Percentiles rank a stretch among this genome's conserved stretches.
Conservation (phyloP, 2,888 invertebrate genomes). For the Sepiola atlantica region DNA sequence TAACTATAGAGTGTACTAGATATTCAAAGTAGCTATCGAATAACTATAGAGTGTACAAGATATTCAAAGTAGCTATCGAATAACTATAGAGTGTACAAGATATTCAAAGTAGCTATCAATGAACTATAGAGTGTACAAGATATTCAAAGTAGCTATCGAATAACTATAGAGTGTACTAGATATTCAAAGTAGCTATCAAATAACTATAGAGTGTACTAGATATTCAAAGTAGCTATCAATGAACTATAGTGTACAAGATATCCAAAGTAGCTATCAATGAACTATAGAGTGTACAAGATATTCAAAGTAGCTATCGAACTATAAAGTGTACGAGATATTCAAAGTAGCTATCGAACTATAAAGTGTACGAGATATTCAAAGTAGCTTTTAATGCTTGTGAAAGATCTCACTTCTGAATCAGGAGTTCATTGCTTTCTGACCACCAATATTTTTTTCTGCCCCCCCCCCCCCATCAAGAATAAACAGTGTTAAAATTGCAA, state of each 20-base stretch:
- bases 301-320: no score
- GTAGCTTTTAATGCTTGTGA: background rate
- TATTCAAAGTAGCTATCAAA: no score
- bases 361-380: background rate
- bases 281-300: background rate
- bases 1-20: no score
- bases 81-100: no score
- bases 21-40: background rate
- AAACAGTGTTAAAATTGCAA: background rate
- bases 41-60: no score
- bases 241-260: background rate
- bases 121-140: no score
- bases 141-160: background rate
- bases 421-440: background rate
- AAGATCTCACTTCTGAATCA: background rate
- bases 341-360: no score
- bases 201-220: no score
- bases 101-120: background rate
- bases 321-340: background rate
- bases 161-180: no score
- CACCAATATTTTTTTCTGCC: background rate
- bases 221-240: no score
- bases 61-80: background rate
- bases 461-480: background rate
- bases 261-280: background rate